phyloP scores from a whole-genome alignment of 23 tunicate genomes.

The Halocynthia roretzi region DNA sequence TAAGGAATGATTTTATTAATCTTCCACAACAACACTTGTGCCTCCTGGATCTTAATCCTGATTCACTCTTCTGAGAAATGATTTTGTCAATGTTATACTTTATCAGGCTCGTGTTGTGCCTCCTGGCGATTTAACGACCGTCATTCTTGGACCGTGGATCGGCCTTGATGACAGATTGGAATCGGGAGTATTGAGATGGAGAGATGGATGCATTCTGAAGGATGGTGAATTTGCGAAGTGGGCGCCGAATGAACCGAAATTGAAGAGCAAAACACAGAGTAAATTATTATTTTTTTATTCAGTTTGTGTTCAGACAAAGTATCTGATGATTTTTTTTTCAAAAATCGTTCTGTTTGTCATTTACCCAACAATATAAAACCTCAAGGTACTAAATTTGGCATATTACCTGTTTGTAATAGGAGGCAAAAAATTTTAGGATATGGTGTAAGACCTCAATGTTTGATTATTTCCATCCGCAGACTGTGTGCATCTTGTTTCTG shows the following conservation, averaged over 20 bases:
- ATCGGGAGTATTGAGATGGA: conserved; percentile 35
- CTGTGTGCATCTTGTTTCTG: conserved; percentile 54
- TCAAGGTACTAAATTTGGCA: no score
- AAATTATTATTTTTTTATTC: no score
- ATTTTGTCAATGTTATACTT: neutral
- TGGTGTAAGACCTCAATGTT: neutral
- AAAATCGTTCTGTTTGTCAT: no score
- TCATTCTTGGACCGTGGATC: conserved; percentile 50
- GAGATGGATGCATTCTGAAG: conserved; percentile 35
- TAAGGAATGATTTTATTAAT: no score
- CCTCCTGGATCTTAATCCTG: neutral
- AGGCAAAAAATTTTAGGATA: neutral
- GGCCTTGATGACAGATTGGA: conserved; percentile 44
- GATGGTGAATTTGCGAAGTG: conserved; percentile 21
- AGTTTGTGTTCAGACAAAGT: no score
- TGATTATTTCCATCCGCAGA: neutral
- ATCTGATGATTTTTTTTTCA: no score
- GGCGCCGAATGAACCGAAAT: conserved; percentile 26
- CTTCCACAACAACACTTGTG: neutral
- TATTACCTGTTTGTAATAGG: neutral
- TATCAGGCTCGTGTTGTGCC: conserved; percentile 29
- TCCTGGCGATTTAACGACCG: conserved; percentile 9
- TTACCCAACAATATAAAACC: no score
- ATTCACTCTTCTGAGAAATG: no score
- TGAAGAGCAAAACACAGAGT: conserved; percentile 1